Evolutionary conservation across 1,140 invertebrate genomes (phyloP).

Genomic region (Agrilus planipennis): DNA sequence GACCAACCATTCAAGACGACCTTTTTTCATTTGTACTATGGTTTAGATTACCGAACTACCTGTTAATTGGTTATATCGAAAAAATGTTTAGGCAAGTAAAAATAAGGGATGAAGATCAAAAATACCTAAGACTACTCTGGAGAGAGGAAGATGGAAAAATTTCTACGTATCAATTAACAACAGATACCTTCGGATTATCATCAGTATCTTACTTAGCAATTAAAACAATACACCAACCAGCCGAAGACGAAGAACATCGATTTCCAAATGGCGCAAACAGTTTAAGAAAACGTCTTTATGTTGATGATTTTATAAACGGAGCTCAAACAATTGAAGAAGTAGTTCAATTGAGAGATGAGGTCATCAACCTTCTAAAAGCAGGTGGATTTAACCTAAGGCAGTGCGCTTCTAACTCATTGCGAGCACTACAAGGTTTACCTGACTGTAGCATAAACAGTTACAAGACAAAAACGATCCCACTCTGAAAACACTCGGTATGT

Average conservation of each 20-base stretch:
- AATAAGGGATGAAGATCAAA: not conserved
- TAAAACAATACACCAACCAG: slow-evolving; percentile 2
- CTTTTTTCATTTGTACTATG: not conserved
- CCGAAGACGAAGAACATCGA: not conserved
- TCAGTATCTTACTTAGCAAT: slow-evolving; percentile 18
- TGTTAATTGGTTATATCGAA: slow-evolving; percentile 2
- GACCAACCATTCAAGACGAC: slow-evolving; percentile 14
- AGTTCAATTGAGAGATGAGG: not conserved
- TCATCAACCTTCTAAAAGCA: not conserved
- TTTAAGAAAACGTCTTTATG: slow-evolving; percentile 3
- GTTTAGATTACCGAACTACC: not conserved
- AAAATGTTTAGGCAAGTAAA: slow-evolving; percentile 2
- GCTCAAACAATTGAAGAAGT: not conserved
- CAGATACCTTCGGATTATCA: slow-evolving; percentile 1
- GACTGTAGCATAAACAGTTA: not conserved
- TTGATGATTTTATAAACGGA: not conserved
- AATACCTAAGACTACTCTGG: not conserved
- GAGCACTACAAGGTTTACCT: not conserved
- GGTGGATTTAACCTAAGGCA: not conserved
- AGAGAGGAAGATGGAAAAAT: not conserved
- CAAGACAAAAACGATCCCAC: not conserved
- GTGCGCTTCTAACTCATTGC: not conserved
- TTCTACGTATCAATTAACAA: not conserved
- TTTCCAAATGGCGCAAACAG: not conserved
- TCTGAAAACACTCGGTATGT: slow-evolving; percentile 5